phyloP scores from a whole-genome alignment of 92 coral and sea anemone genomes.

The Paragorgia papillata region DNA sequence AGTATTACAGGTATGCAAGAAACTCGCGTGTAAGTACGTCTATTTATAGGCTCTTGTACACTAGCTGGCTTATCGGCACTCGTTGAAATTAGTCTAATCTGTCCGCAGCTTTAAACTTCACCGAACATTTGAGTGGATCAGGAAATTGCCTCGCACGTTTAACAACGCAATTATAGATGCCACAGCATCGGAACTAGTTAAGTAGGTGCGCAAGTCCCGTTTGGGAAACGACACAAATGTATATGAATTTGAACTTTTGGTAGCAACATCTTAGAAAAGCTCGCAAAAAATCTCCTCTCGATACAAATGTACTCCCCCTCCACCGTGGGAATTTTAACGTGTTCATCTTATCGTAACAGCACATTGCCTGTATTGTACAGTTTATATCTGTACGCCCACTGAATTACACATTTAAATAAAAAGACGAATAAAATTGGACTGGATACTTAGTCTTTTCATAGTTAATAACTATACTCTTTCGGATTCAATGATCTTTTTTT shows the following conservation, averaged over 20 bases:
- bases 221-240: neutral
- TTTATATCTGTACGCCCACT: neutral
- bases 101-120: slow-evolving; percentile 5
- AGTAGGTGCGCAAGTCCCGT: slow-evolving; percentile 9
- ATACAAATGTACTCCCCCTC: neutral
- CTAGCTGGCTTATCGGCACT: slow-evolving; percentile 1
- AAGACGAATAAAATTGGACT: neutral
- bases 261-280: neutral
- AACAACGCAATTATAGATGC: slow-evolving; percentile 10
- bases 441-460: neutral
- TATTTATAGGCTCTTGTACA: slow-evolving; percentile 20
- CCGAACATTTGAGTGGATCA: slow-evolving; percentile 22
- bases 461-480: neutral
- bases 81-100: slow-evolving; percentile 38
- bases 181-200: slow-evolving; percentile 3
- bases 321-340: slow-evolving; percentile 11
- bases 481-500: too few species aligned
- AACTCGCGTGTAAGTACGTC: neutral
- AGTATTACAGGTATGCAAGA: slow-evolving; percentile 11
- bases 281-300: neutral
- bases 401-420: neutral
- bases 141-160: slow-evolving; percentile 6
- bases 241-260: too few species aligned
- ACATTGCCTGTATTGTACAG: neutral
- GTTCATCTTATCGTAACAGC: neutral